Evolutionary conservation across 2,888 invertebrate species (phyloP).

Genomic region (Anoplius nigerrimus): DNA sequence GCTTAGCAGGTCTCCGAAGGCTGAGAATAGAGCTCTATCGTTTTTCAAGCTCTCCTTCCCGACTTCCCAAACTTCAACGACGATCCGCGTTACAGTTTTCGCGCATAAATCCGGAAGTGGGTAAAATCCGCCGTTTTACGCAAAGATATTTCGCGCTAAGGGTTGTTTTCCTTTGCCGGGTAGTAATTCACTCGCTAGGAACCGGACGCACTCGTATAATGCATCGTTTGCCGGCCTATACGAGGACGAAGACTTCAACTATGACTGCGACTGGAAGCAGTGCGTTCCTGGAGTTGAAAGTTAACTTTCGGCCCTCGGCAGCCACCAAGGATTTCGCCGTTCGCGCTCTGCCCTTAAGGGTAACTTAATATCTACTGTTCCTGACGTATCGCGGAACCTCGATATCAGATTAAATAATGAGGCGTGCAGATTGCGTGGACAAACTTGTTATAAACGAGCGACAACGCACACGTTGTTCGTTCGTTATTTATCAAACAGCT

Average conservation of each 20-base stretch:
- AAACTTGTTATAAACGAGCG: conserved; percentile 1
- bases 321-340: conserved; percentile 23
- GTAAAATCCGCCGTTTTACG: conserved; percentile 15
- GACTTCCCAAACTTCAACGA: too few relatives aligned
- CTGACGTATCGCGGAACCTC: conserved; percentile 19
- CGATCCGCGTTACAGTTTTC: too few relatives aligned
- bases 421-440: conserved; percentile 13
- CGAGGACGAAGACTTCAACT: too few relatives aligned
- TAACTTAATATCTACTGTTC: conserved; percentile 26
- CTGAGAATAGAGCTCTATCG: too few relatives aligned
- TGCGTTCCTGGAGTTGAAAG: conserved; percentile 23
- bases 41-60: too few relatives aligned
- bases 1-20: too few relatives aligned
- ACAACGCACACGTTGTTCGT: background rate
- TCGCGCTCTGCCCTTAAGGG: background rate
- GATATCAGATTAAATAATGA: conserved; percentile 34
- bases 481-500: background rate
- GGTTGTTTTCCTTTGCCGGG: conserved; percentile 22
- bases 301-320: conserved; percentile 25
- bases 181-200: conserved; percentile 34
- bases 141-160: conserved; percentile 20
- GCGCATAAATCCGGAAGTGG: conserved; percentile 18
- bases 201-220: conserved; percentile 23
- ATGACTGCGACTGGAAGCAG: too few relatives aligned
- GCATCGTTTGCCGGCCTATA: background rate